Evolutionary conservation across 2,113 vertebrate genomes (phyloP).

Genomic region (Pseudorasbora parva): DNA sequence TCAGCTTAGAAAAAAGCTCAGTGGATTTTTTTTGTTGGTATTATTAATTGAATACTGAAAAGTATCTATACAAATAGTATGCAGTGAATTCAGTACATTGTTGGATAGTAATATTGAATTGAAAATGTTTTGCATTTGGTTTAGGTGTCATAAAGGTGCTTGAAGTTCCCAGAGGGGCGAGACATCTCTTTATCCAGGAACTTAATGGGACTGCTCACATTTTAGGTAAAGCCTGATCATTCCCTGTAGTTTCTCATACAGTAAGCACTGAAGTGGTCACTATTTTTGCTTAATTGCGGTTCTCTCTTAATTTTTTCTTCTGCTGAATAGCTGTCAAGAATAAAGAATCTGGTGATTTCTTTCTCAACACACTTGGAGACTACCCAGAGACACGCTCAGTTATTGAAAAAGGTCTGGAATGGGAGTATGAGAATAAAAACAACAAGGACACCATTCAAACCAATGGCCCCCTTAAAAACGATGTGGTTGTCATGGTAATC

Average conservation of each 20-base stretch:
- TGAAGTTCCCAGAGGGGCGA: conserved; percentile 91
- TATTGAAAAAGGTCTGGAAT: conserved; percentile 93
- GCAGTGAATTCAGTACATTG: no score
- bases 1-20: no score
- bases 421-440: conserved; percentile 92
- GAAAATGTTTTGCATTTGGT: conserved; percentile 54
- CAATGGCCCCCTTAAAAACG: conserved; percentile 86
- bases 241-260: neutral
- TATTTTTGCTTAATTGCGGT: neutral
- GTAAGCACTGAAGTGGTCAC: neutral
- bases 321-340: conserved; percentile 86
- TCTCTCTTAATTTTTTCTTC: neutral
- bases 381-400: conserved; percentile 84
- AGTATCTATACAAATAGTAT: no score
- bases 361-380: conserved; percentile 87
- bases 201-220: conserved; percentile 82
- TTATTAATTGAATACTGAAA: no score
- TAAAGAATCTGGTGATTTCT: conserved; percentile 86
- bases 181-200: conserved; percentile 94
- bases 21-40: no score
- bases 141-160: conserved; percentile 93
- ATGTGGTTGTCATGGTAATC: conserved; percentile 88
- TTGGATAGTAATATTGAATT: conserved; percentile 11
- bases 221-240: conserved; percentile 78
- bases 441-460: conserved; percentile 91